phyloP scores from a whole-genome alignment of 2,113 vertebrate species.

The Rhynchomys soricoides region DNA sequence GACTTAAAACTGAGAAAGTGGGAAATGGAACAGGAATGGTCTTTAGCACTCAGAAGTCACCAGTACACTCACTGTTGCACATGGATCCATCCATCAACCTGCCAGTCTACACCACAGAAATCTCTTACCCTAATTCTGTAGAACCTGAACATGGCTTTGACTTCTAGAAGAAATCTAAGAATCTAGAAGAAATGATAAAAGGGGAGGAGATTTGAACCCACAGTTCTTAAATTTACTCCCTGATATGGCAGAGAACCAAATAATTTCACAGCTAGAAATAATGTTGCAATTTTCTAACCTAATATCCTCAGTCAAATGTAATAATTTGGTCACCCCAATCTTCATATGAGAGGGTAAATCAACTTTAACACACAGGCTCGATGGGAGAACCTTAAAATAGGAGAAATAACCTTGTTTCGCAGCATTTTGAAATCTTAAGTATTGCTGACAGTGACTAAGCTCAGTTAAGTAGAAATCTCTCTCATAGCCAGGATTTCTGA shows the following conservation, averaged over 20 bases:
- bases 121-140: neutral
- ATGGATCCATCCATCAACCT: neutral
- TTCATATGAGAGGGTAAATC: slow-evolving; percentile 4
- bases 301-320: neutral
- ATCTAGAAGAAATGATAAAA: neutral
- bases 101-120: neutral
- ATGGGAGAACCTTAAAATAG: neutral
- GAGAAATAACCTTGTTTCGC: neutral
- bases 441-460: neutral
- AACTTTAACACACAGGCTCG: neutral
- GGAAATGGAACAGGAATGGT: neutral
- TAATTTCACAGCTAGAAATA: slow-evolving; percentile 22
- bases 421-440: slow-evolving; percentile 13
- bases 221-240: neutral
- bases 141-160: slow-evolving; percentile 1
- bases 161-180: no score
- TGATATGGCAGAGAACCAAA: slow-evolving; percentile 3
- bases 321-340: neutral
- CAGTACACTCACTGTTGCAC: neutral
- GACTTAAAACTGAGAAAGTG: neutral
- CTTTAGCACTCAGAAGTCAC: neutral
- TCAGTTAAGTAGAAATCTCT: neutral
- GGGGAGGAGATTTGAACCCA: neutral
- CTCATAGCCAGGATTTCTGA: slow-evolving; percentile 42
- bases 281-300: neutral